A percentile compares a stretch with the other conserved stretches of the same genome.
phyloP scores from a whole-genome alignment of 2,888 invertebrate genomes.

The Apodemia hepburni region DNA sequence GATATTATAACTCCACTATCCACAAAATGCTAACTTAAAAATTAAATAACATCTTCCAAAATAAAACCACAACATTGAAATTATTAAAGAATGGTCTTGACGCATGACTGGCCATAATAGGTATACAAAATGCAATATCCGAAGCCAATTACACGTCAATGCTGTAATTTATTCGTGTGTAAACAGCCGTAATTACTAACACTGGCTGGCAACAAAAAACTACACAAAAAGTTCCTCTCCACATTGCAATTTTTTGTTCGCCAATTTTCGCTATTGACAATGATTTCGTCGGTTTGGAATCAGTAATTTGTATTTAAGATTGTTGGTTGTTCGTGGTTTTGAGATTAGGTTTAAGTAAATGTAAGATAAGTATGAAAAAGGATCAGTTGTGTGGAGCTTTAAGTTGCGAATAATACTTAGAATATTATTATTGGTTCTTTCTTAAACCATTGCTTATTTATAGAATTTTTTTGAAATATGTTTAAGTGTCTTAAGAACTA shows the following conservation, averaged over 20 bases:
- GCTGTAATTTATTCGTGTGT: conserved; percentile 39
- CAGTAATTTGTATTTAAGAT: conserved; percentile 7
- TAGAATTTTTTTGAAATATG: too few species aligned
- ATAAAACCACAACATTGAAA: conserved; percentile 12
- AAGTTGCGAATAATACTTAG: neutral
- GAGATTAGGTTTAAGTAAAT: neutral
- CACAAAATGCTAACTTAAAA: neutral
- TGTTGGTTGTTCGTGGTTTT: neutral
- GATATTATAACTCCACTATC: too few species aligned
- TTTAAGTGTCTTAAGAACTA: too few species aligned
- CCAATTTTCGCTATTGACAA: conserved; percentile 5
- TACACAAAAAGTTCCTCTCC: conserved; percentile 16
- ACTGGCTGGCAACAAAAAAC: conserved; percentile 14
- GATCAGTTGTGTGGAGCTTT: neutral
- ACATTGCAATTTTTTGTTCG: neutral
- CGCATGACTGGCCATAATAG: conserved; percentile 32
- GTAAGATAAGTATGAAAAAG: neutral
- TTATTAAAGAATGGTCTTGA: conserved; percentile 17
- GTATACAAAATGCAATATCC: conserved; percentile 33
- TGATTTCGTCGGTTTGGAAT: neutral
- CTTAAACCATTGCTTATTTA: too few species aligned
- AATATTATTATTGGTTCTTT: neutral
- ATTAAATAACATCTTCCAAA: neutral
- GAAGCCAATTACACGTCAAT: conserved; percentile 37
- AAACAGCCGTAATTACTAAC: conserved; percentile 32